Evolutionary conservation across 2,888 invertebrate species (phyloP).

Genomic region (Hirtodrosophila trivittata): DNA sequence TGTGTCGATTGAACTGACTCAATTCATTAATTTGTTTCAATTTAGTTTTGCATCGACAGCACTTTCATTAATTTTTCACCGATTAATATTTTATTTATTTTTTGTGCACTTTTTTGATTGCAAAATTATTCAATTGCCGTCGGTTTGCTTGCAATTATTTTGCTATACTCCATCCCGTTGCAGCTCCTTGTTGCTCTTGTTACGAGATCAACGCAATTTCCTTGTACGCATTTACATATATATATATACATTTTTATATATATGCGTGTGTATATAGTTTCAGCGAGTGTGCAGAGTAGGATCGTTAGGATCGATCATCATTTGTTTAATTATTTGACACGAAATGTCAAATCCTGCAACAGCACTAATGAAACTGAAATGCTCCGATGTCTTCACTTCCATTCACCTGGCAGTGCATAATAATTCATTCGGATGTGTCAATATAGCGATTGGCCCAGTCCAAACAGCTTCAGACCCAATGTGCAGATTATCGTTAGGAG

Average conservation of each 20-base stretch:
- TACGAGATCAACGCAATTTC: constrained; percentile 4
- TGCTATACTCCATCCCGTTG: neutral
- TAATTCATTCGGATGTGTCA: constrained; percentile 24
- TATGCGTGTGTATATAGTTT: too few species aligned
- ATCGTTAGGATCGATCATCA: constrained; percentile 20
- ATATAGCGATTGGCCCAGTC: neutral
- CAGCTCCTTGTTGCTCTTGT: neutral
- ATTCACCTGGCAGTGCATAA: constrained; percentile 12
- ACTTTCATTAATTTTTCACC: too few species aligned
- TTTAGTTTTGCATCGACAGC: too few species aligned
- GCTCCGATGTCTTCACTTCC: constrained; percentile 15
- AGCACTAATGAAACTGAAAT: constrained; percentile 41
- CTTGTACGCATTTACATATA: neutral
- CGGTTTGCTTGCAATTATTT: neutral
- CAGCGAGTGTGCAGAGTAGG: too few species aligned
- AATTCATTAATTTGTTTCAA: too few species aligned
- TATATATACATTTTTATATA: too few species aligned
- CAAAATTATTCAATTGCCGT: neutral
- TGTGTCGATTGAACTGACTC: too few species aligned
- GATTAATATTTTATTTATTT: neutral
- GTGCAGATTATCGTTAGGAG: neutral
- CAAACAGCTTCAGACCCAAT: neutral
- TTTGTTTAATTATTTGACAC: constrained; percentile 31
- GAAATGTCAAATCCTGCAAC: constrained; percentile 10
- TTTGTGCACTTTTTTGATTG: neutral